Conservation (phyloP, 2,888 invertebrate species). For the Synergus umbraculus region DNA sequence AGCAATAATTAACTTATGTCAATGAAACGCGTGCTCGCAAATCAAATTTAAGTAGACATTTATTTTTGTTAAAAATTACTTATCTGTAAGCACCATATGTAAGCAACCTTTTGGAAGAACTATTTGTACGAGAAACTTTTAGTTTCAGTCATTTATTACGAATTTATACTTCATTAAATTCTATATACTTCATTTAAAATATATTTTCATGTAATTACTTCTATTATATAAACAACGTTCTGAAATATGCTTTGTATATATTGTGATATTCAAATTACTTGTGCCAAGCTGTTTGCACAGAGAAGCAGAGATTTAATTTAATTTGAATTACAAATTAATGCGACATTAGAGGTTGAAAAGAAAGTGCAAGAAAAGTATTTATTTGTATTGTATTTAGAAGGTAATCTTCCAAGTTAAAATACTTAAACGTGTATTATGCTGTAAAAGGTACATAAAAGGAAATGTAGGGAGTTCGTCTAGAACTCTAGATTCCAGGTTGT, state of each 20-base stretch:
- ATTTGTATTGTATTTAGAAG: too few species aligned
- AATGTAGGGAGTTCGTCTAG: neutral
- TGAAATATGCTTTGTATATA: neutral
- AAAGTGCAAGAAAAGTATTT: neutral
- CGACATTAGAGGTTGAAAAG: neutral
- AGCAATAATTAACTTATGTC: neutral
- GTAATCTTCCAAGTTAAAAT: too few species aligned
- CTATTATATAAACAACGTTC: neutral
- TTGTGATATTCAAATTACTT: neutral
- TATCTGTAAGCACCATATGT: too few species aligned
- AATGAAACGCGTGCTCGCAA: neutral
- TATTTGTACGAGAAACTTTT: too few species aligned
- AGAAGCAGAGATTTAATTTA: neutral
- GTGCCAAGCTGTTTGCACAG: too few species aligned
- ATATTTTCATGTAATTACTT: too few species aligned
- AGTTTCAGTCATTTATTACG: too few species aligned
- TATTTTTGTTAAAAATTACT: too few species aligned
- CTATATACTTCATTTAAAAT: too few species aligned
- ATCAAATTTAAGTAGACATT: neutral
- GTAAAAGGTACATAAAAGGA: neutral
- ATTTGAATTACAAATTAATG: neutral
- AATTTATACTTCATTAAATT: too few species aligned
- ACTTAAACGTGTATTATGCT: too few species aligned
- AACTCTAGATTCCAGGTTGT: constrained; percentile 50
- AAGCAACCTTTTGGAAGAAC: too few species aligned